Conservation (phyloP, 2,113 vertebrate genomes). For the Hemiscyllium ocellatum region DNA sequence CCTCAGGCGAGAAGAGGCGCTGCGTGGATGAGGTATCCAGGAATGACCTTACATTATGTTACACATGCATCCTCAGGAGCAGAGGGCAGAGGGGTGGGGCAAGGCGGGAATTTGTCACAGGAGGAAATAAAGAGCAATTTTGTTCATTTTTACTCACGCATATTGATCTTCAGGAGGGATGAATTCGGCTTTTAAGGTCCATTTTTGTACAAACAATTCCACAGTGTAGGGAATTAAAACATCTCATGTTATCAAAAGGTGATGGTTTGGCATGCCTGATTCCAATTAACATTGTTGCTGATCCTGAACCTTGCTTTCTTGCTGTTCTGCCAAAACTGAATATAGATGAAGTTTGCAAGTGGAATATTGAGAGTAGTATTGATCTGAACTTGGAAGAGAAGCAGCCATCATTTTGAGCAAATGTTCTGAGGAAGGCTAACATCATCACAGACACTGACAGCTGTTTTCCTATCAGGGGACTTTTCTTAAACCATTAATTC, state of each 20-base stretch:
- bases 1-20: background rate
- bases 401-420: background rate
- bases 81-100: background rate
- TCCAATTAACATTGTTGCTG: constrained; percentile 20
- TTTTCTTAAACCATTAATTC: background rate
- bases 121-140: background rate
- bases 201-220: background rate
- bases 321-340: background rate
- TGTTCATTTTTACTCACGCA: background rate
- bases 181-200: background rate
- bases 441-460: background rate
- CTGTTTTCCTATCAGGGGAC: background rate
- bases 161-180: background rate
- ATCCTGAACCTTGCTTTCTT: background rate
- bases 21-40: background rate
- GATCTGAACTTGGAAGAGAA: background rate
- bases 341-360: background rate
- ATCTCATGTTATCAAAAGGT: background rate
- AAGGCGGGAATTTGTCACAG: background rate
- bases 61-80: background rate
- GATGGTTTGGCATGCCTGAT: background rate
- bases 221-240: background rate
- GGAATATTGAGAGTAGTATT: background rate
- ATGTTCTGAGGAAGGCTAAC: background rate
- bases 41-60: background rate